phyloP scores from a whole-genome alignment of 2,888 invertebrate species.

The Psylliodes chrysocephalus region DNA sequence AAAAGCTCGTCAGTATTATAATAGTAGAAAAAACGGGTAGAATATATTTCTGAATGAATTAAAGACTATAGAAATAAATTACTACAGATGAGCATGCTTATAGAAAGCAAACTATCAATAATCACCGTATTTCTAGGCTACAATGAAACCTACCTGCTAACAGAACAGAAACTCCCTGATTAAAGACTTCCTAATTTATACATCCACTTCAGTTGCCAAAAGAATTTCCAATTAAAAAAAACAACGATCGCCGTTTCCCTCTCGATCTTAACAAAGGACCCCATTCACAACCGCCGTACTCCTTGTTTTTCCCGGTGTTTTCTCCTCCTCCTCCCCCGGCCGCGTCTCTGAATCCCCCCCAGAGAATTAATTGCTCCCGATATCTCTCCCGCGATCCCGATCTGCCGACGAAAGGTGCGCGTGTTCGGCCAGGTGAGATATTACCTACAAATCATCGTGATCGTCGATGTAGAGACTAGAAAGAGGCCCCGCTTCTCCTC shows the following conservation, averaged over 20 bases:
- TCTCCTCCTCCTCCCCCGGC: not conserved
- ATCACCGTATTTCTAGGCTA: too few species aligned
- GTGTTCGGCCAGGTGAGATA: conserved; percentile 57
- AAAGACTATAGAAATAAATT: too few species aligned
- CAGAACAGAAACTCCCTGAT: too few species aligned
- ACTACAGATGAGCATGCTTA: too few species aligned
- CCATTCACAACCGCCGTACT: not conserved
- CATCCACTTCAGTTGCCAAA: too few species aligned
- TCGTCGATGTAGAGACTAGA: conserved; percentile 23
- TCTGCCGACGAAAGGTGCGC: conserved; percentile 17
- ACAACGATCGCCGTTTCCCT: not conserved
- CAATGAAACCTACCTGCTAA: too few species aligned
- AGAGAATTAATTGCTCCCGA: conserved; percentile 19
- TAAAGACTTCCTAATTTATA: too few species aligned
- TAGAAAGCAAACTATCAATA: too few species aligned
- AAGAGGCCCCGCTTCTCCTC: not conserved
- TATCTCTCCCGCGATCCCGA: conserved; percentile 13
- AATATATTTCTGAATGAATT: too few species aligned
- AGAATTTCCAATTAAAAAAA: too few species aligned
- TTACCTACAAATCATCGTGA: conserved; percentile 62
- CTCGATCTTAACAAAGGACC: not conserved
- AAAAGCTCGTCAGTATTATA: too few species aligned
- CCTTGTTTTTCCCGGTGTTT: not conserved
- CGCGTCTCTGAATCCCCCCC: not conserved
- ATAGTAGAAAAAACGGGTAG: too few species aligned